A percentile compares a stretch with the other conserved stretches of the same genome.
Evolutionary conservation across 2,888 invertebrate species (phyloP).

Genomic region (Harpalus rufipes): DNA sequence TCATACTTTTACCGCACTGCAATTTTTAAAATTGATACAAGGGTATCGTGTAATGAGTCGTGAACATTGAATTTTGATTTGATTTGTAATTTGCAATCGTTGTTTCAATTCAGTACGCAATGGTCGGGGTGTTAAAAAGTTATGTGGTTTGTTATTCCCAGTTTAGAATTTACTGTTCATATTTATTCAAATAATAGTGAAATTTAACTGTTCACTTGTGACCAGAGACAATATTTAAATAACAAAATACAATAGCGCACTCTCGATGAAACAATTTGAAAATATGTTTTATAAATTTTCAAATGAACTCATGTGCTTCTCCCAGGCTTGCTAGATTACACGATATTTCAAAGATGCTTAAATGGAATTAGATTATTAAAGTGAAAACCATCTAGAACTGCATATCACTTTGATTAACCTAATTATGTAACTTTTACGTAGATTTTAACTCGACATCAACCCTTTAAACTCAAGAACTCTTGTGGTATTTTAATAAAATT

Average conservation of each 20-base stretch:
- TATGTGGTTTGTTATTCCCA: not conserved
- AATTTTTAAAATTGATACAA: slow-evolving; percentile 9
- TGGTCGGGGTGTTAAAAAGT: not conserved
- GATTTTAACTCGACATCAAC: not conserved
- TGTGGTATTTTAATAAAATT: not conserved
- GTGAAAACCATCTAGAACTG: slow-evolving; percentile 20
- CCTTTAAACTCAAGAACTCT: not conserved
- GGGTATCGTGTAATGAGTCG: not conserved
- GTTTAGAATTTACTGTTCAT: too few relatives aligned
- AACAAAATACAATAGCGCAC: too few relatives aligned
- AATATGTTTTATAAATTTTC: too few relatives aligned
- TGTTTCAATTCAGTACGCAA: not conserved
- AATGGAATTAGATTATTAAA: slow-evolving; percentile 35
- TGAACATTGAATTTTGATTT: not conserved
- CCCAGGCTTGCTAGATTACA: not conserved
- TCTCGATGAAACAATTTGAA: too few relatives aligned
- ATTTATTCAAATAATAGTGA: too few relatives aligned
- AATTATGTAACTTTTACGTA: slow-evolving; percentile 26
- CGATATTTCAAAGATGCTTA: slow-evolving; percentile 12
- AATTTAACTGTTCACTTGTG: too few relatives aligned
- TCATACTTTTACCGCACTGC: slow-evolving; percentile 10
- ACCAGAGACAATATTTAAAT: too few relatives aligned
- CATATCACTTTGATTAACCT: slow-evolving; percentile 39
- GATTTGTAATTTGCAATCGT: not conserved
- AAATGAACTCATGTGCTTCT: too few relatives aligned